phyloP scores from a whole-genome alignment of 2,797 vertebrate genomes.

The Eurystomus glaucurus region DNA sequence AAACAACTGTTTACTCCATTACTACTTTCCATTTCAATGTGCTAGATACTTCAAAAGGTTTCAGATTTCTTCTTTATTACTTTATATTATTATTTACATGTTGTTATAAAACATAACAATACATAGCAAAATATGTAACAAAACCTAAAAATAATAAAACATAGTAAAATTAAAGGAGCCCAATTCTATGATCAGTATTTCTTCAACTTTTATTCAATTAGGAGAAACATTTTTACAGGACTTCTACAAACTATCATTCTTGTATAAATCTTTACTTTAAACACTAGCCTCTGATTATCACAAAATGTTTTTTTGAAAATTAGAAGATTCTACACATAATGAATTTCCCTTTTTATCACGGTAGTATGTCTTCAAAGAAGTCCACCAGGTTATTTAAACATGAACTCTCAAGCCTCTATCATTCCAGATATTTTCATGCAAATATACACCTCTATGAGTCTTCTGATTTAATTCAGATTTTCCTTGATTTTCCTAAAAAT shows the following conservation, averaged over 20 bases:
- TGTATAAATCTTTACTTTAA: slow-evolving; percentile 33
- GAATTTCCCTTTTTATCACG: slow-evolving; percentile 33
- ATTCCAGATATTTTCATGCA: neutral
- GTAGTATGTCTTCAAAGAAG: slow-evolving; percentile 29
- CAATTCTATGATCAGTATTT: neutral
- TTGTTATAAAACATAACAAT: no score
- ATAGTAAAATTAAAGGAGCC: neutral
- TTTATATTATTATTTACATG: neutral
- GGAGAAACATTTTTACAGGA: neutral
- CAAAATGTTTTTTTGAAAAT: neutral
- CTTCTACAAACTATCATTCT: neutral
- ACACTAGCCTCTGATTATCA: slow-evolving; percentile 15
- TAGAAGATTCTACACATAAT: neutral
- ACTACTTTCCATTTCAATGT: neutral
- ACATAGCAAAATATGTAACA: no score
- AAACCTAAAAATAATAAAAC: no score
- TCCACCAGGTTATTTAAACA: slow-evolving; percentile 1
- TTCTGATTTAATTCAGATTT: neutral
- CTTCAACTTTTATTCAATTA: neutral
- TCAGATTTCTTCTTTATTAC: neutral
- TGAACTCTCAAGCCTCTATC: neutral
- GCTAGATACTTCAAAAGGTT: neutral
- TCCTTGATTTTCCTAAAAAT: neutral
- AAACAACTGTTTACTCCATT: neutral
- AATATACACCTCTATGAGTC: neutral